Evolutionary conservation across 2,797 vertebrate species (phyloP).

Genomic region (Myotis myotis): DNA sequence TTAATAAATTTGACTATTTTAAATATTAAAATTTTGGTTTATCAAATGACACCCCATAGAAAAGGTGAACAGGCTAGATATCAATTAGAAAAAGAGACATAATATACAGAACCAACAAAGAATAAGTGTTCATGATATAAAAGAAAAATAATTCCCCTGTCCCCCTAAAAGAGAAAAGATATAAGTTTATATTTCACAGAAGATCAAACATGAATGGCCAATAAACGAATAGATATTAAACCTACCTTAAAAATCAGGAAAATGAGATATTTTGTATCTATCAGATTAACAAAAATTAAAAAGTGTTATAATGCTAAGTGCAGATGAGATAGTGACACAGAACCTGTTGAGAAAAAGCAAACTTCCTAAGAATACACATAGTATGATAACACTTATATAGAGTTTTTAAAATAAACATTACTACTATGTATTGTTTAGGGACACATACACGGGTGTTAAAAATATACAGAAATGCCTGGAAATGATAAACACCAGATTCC

Average conservation of each 20-base stretch:
- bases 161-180: not conserved
- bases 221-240: conserved; percentile 3
- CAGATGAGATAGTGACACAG: not conserved
- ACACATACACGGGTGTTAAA: not conserved
- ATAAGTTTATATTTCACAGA: not conserved
- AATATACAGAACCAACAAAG: conserved; percentile 1
- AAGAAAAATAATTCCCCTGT: not conserved
- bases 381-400: not conserved
- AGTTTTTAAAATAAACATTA: not conserved
- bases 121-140: not conserved
- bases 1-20: not conserved
- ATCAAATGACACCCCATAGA: not conserved
- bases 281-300: conserved; percentile 17
- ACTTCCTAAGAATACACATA: not conserved
- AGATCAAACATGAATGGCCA: not conserved
- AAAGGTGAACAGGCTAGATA: not conserved
- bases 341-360: not conserved
- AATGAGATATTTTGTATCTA: not conserved
- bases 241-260: not conserved
- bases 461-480: not conserved
- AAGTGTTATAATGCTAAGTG: not conserved
- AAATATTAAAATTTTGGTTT: conserved; percentile 13
- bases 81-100: not conserved
- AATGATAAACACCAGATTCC: not conserved
- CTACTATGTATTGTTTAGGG: not conserved